Evolutionary conservation across 2,888 invertebrate genomes (phyloP), one percentile per base, ranked within the genome.

Genomic region (Charanyca ferruginea): DNA sequence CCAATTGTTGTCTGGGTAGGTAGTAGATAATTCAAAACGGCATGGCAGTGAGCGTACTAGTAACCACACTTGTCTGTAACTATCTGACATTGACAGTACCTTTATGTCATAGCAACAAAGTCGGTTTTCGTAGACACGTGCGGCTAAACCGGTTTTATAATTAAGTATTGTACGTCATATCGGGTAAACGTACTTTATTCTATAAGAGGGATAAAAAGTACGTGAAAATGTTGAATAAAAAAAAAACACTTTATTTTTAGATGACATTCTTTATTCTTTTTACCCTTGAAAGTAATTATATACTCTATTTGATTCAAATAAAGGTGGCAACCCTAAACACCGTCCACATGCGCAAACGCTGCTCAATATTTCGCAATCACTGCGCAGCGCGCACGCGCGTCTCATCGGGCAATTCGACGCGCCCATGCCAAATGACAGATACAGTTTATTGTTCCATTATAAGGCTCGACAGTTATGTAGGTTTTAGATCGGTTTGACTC

Each of bases 361-460:
- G 57, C 54, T 42, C 53, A 65, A 60, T 71, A 76, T 82, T 82
- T 83, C 70, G 70, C 79, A 84, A 84, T 79, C 48, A 70, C 45
- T 18, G 67, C 66, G 73, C 71, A 54, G 20, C 2, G 48, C 41
- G 66, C 69, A 67, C 75, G 80, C 78, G 80, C 74, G 64, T 60
- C 63, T 73, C 68, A 74, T 80, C 67, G 69, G 35, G 52, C 80
- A 66, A 84, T 83, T 80, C 64, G 84, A 83, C 72, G 71, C 79
- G 83, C 80, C 32, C 61, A 48, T 73, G 58, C 35, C 53, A 61
- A 71, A 66, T 80, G 80, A 74, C 67, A 76, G 83, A 63, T 67
- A 59, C 70, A 71, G 53, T 68, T 66, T 63, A 66, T 82, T 82
- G 65, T 77, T 70, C 51, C 47, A 20, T 23, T 66, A 23, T 61